phyloP scores from a whole-genome alignment of 2,113 vertebrate genomes.

The Salvelinus alpinus region DNA sequence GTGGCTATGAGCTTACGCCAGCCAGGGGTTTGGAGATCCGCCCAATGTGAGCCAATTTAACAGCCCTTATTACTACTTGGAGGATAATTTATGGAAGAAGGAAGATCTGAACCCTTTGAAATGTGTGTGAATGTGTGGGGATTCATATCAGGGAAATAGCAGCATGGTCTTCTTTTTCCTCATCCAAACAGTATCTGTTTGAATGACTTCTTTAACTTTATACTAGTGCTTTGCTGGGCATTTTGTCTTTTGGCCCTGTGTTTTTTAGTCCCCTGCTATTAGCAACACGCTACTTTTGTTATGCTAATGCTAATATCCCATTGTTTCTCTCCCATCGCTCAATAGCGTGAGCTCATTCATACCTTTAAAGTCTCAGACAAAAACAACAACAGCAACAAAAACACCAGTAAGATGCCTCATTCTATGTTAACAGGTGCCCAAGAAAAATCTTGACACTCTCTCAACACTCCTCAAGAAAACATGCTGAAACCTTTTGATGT shows the following conservation, averaged over 20 bases:
- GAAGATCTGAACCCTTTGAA: not conserved
- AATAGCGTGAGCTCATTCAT: not conserved
- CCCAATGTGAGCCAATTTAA: conserved; percentile 6
- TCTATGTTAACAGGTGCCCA: not conserved
- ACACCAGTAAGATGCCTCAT: not conserved
- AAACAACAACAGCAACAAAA: not conserved
- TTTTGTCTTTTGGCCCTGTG: not conserved
- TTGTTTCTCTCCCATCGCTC: not conserved
- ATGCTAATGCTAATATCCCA: not conserved
- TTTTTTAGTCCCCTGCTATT: not conserved
- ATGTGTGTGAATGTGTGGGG: not conserved
- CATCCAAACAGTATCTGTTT: not conserved
- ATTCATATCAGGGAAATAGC: not conserved
- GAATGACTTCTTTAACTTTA: not conserved
- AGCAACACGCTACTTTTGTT: not conserved
- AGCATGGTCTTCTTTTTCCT: not conserved
- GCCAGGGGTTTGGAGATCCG: not conserved
- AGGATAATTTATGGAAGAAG: not conserved
- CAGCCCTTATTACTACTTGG: not conserved
- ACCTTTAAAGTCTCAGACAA: not conserved
- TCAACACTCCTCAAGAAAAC: conserved; percentile 10
- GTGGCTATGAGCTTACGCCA: not conserved
- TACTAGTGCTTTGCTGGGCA: not conserved
- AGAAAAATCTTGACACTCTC: conserved; percentile 8
- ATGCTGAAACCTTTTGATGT: not conserved